Percentiles rank a stretch among this genome's conserved stretches.
These are phyloP conservation scores for Glyphotaelius pellucidus DNA, from an alignment of 2,888 invertebrate genomes.

Conservation along the genomic window DNA sequence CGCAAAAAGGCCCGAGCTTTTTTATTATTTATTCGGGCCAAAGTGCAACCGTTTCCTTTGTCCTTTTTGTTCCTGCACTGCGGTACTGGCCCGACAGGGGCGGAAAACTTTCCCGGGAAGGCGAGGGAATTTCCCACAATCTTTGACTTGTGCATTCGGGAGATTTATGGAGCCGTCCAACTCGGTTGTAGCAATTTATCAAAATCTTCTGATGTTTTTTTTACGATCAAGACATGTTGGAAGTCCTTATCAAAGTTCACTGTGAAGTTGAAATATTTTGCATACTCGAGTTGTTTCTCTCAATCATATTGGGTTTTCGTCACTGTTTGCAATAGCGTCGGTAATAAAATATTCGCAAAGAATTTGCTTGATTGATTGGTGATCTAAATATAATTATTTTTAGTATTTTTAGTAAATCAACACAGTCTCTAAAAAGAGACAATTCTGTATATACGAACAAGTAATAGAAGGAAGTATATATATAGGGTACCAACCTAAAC, in stretches of 20 bases:
- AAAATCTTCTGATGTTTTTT: background rate
- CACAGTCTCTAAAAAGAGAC: background rate
- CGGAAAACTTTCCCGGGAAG: constrained; percentile 48
- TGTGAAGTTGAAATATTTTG: background rate
- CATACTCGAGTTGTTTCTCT: background rate
- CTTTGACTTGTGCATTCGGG: constrained; percentile 8
- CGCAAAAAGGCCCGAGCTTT: constrained; percentile 55
- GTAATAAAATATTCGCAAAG: background rate
- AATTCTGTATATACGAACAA: background rate
- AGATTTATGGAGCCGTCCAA: constrained; percentile 27
- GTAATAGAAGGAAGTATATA: background rate
- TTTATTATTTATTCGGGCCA: constrained; percentile 62
- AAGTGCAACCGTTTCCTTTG: constrained; percentile 62
- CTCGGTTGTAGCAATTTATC: background rate
- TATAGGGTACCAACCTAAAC: background rate
- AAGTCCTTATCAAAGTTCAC: background rate
- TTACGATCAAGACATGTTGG: background rate
- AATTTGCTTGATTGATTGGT: background rate
- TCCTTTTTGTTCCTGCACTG: constrained; percentile 48
- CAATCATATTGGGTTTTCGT: background rate
- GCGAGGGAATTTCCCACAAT: constrained; percentile 11
- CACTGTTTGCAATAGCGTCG: background rate
- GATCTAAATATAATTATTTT: background rate
- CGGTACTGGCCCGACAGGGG: constrained; percentile 33
- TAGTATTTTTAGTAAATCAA: background rate